Conservation (phyloP, 2,888 invertebrate species). For the Apodemia duryi region DNA sequence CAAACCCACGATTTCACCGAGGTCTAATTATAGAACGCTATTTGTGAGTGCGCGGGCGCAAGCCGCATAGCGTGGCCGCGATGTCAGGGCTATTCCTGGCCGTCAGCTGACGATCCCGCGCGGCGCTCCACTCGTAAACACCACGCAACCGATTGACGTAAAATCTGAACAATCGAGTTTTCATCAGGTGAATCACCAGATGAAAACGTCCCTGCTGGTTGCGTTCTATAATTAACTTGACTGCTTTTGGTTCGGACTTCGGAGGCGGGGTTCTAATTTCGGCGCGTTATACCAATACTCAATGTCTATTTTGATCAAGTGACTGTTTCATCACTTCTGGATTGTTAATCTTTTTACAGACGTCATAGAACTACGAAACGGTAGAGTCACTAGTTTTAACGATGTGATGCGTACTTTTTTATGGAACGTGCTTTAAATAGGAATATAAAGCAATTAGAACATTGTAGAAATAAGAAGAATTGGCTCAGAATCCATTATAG, state of each 20-base stretch:
- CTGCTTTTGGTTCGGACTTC: conserved; percentile 76
- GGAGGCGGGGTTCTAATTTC: conserved; percentile 75
- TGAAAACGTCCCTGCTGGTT: conserved; percentile 71
- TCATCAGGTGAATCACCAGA: conserved; percentile 76
- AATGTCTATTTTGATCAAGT: conserved; percentile 63
- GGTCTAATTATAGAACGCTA: conserved; percentile 76
- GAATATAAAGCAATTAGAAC: conserved; percentile 1
- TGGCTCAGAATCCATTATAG: not conserved
- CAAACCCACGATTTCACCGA: conserved; percentile 79
- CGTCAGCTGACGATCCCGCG: conserved; percentile 72
- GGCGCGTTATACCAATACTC: conserved; percentile 61
- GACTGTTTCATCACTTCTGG: conserved; percentile 53
- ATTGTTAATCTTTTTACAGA: conserved; percentile 41
- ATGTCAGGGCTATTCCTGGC: conserved; percentile 78
- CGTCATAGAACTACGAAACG: conserved; percentile 25
- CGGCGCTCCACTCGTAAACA: conserved; percentile 64
- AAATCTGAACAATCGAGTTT: conserved; percentile 76
- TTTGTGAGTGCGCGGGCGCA: conserved; percentile 77
- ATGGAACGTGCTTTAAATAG: conserved; percentile 1
- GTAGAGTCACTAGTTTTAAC: conserved; percentile 11
- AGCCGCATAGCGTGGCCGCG: conserved; percentile 75
- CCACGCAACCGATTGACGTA: conserved; percentile 74
- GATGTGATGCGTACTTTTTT: not conserved
- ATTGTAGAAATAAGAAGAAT: not conserved
- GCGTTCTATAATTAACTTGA: conserved; percentile 73